phyloP scores from a whole-genome alignment of 2,888 invertebrate genomes.

The Diaphora mendica region DNA sequence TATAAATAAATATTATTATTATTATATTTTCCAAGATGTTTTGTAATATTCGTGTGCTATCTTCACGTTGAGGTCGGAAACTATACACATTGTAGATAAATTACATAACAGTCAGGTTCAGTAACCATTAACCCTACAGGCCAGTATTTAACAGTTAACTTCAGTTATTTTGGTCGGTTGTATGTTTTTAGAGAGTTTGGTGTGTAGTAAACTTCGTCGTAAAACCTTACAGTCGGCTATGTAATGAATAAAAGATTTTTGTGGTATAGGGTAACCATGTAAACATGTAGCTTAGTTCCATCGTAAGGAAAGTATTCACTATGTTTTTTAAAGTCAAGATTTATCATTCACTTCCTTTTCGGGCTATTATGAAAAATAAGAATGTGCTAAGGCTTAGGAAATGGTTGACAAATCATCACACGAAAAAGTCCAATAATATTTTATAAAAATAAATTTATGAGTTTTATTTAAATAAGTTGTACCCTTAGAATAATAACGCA shows the following conservation, averaged over 20 bases:
- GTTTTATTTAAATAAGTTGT: too few relatives aligned
- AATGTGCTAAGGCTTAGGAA: background rate
- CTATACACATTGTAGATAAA: too few relatives aligned
- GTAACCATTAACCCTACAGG: too few relatives aligned
- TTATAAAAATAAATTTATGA: too few relatives aligned
- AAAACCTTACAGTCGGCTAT: constrained; percentile 12
- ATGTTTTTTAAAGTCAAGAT: background rate
- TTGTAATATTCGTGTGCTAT: too few relatives aligned
- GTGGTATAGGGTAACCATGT: background rate
- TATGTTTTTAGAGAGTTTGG: background rate
- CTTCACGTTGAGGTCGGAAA: too few relatives aligned
- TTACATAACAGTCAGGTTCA: too few relatives aligned
- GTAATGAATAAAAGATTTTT: constrained; percentile 24
- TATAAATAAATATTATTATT: too few relatives aligned
- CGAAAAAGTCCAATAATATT: background rate
- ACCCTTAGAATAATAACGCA: too few relatives aligned
- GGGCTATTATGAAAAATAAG: background rate
- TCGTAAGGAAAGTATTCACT: constrained; percentile 1
- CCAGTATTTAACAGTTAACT: background rate
- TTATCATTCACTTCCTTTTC: background rate
- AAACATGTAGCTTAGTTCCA: constrained; percentile 7
- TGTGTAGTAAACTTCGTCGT: constrained; percentile 7
- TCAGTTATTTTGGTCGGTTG: constrained; percentile 7
- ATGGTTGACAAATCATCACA: background rate
- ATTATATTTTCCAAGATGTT: too few relatives aligned